A percentile compares a stretch with the other conserved stretches of the same genome.
Conservation (phyloP, 2,113 vertebrate species). For the Setophaga kirtlandii region DNA sequence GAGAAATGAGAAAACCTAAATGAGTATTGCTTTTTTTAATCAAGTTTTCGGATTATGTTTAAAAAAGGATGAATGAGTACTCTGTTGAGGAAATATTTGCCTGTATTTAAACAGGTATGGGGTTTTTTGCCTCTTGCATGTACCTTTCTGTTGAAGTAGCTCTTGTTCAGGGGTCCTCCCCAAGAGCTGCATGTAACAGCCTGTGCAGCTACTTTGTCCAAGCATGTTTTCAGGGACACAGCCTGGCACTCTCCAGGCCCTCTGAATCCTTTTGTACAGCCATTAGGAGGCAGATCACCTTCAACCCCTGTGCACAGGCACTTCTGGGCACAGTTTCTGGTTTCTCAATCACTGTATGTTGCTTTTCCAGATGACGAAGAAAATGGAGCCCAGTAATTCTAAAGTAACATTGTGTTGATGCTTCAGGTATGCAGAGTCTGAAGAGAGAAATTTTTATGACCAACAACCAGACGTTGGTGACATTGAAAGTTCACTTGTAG, state of each 20-base stretch:
- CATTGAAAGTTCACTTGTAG: not conserved
- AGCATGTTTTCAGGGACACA: accelerated
- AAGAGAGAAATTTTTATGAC: not conserved
- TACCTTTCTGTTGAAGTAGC: not conserved
- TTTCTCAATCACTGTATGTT: not conserved
- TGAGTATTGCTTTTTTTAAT: not conserved
- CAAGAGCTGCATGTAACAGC: not conserved
- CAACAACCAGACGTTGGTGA: not conserved
- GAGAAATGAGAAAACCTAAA: not conserved
- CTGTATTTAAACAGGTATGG: not conserved
- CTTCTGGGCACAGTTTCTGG: not conserved
- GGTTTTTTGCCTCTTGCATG: not conserved
- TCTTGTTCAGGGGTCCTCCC: not conserved
- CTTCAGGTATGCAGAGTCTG: not conserved
- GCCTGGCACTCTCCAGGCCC: too few relatives aligned
- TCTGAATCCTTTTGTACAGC: not conserved
- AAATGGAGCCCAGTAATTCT: not conserved
- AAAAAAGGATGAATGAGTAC: not conserved
- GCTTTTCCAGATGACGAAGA: not conserved
- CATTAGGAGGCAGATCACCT: not conserved
- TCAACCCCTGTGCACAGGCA: not conserved
- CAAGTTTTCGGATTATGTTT: not conserved
- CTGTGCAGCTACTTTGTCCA: accelerated
- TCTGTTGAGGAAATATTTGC: not conserved
- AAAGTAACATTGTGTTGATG: not conserved